Conservation (phyloP, 2,888 invertebrate species). For the Schizaphis graminum region DNA sequence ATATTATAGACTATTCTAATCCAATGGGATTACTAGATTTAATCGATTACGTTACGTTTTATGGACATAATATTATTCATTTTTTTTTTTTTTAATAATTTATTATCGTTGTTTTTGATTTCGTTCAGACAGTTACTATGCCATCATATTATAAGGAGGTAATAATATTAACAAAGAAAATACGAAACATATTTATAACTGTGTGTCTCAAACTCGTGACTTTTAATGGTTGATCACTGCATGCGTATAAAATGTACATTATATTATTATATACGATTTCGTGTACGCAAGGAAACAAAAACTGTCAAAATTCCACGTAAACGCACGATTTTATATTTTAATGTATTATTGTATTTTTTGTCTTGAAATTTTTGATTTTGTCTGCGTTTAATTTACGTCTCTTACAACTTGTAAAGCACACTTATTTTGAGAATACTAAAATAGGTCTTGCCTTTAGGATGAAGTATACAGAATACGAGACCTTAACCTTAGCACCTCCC, state of each 20-base stretch:
- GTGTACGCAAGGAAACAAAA: background rate
- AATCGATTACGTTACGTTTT: background rate
- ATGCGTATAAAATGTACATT: background rate
- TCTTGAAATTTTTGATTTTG: background rate
- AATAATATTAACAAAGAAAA: background rate
- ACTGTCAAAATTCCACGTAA: too few species aligned
- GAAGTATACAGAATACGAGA: too few species aligned
- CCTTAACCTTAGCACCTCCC: too few species aligned
- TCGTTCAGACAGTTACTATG: background rate
- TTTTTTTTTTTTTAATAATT: background rate
- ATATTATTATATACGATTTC: background rate
- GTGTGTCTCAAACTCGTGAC: background rate
- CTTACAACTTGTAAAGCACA: background rate
- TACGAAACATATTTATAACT: background rate
- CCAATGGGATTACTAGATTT: background rate
- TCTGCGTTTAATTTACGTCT: background rate
- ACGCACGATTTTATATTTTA: background rate
- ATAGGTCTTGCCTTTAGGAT: too few species aligned
- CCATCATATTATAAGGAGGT: background rate
- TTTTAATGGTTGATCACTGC: background rate
- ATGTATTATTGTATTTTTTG: background rate
- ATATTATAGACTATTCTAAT: background rate
- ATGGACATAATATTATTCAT: background rate
- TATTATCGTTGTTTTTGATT: background rate
- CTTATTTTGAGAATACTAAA: too few species aligned